A percentile compares a stretch with the other conserved stretches of the same genome.
Evolutionary conservation across 1,140 invertebrate genomes (phyloP).

Genomic region (Nixonia krombeini): DNA sequence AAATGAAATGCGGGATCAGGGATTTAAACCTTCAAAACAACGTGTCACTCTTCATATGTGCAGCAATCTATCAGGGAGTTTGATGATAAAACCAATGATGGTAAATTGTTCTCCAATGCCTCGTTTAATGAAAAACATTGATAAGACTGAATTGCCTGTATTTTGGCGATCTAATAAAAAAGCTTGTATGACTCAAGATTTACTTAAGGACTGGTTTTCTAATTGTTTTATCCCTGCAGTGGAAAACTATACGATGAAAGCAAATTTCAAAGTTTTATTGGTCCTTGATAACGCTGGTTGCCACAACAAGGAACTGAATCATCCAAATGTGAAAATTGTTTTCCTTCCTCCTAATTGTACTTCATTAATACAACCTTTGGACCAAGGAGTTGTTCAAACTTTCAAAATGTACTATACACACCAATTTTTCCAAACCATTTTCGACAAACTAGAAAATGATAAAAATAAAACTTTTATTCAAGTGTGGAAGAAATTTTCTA

Average conservation of each 20-base stretch:
- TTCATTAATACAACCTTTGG: slow-evolving; percentile 61
- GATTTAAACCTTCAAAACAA: slow-evolving; percentile 20
- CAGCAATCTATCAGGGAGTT: slow-evolving; percentile 21
- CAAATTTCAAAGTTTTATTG: slow-evolving; percentile 38
- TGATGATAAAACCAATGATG: slow-evolving; percentile 28
- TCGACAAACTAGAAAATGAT: slow-evolving; percentile 33
- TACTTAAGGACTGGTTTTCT: slow-evolving; percentile 19
- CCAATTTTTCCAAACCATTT: slow-evolving; percentile 36
- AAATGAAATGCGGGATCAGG: slow-evolving; percentile 18
- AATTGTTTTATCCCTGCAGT: slow-evolving; percentile 37
- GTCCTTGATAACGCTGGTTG: slow-evolving; percentile 28
- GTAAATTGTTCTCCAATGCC: slow-evolving; percentile 24
- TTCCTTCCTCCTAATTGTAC: slow-evolving; percentile 62
- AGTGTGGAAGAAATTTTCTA: slow-evolving; percentile 30
- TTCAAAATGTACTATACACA: slow-evolving; percentile 31
- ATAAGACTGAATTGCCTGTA: slow-evolving; percentile 16
- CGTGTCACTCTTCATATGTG: slow-evolving; percentile 12
- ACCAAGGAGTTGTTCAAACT: slow-evolving; percentile 46
- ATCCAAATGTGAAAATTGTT: slow-evolving; percentile 26
- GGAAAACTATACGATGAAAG: slow-evolving; percentile 20
- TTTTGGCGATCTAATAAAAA: slow-evolving; percentile 19
- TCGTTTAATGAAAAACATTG: slow-evolving; percentile 24
- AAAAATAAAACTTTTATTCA: slow-evolving; percentile 31
- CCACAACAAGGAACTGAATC: slow-evolving; percentile 15
- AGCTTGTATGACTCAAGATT: slow-evolving; percentile 16